phyloP scores from a whole-genome alignment of 1,140 invertebrate species.

The Platyscapa corneri region DNA sequence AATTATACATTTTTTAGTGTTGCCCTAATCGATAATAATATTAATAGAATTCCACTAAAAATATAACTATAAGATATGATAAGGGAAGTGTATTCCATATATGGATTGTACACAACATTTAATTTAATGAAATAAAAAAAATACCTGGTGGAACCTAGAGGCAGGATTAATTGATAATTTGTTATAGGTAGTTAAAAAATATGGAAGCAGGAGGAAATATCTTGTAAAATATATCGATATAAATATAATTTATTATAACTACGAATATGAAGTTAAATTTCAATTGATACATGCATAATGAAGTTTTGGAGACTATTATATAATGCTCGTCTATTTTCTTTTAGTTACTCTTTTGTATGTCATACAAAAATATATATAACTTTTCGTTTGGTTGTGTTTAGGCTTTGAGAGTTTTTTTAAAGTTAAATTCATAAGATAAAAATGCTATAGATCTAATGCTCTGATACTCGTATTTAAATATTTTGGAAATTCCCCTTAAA shows the following conservation, averaged over 20 bases:
- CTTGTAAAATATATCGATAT: not conserved
- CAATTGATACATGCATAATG: not conserved
- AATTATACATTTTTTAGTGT: too few species aligned
- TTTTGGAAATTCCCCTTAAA: not conserved
- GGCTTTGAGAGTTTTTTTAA: too few species aligned
- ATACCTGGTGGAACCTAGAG: too few species aligned
- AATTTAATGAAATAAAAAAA: too few species aligned
- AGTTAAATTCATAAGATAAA: not conserved
- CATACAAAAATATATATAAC: too few species aligned
- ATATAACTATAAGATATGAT: too few species aligned
- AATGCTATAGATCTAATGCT: not conserved
- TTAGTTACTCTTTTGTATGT: not conserved
- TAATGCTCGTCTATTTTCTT: not conserved
- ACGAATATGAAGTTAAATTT: not conserved
- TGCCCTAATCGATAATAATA: too few species aligned
- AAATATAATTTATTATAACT: not conserved
- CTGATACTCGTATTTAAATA: not conserved
- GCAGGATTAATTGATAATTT: not conserved
- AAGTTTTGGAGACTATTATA: not conserved
- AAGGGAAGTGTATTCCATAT: too few species aligned
- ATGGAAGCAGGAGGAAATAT: not conserved
- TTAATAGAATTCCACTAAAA: too few species aligned
- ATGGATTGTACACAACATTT: too few species aligned
- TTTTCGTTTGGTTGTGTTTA: too few species aligned
- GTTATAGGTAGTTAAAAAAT: too few species aligned